Base-by-base conservation (phyloP, 2,888 invertebrate genomes). In the Mythimna loreyi region DNA sequence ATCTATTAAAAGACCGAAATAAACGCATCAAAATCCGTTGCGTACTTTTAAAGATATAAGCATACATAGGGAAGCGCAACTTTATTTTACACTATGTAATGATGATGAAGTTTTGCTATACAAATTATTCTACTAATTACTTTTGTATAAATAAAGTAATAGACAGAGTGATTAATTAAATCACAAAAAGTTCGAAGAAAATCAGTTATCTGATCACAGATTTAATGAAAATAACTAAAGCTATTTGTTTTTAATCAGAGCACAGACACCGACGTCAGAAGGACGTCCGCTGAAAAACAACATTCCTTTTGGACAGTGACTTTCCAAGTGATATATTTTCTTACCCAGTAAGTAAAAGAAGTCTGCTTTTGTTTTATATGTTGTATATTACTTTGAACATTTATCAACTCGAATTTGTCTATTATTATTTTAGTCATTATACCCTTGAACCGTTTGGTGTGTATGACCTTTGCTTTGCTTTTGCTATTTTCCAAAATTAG, bases 211-310 rank as follows among this genome's bases (percentile, higher is more conserved):
- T 50, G 49, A 68, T 68, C 40, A 68, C 16, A 50, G 49, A 25
- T 68, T 56, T 68, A 68, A 68, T 68, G 11, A 57, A 57, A 68
- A 57, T 68, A 68, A 69, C 50, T 43, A n/a, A 30, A 50, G 7
- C 8, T 58, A 50, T 68, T 68, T 58, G 25, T 58, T 68, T 56
- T 58, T 25, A 68, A 69, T 43, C 58, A 68, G n/a, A 50, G 19
- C 23, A 45, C n/a, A 5, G n/a, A 45, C 6, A 16, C 13, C 19
- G 40, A 50, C 30, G 13, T 43, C 7, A 50, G 21, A 58, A 43
- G 43, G 40, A 33, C 68, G 40, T 50, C 21, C 3, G 8, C 23
- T 30, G 30, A 68, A 57, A 50, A 57, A 50, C 8, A 57, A 69
- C 13, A 69, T 68, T 57, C 69, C 40, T 25, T 8, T 19, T 5